Percentiles rank a stretch among this genome's conserved stretches.
Evolutionary conservation across 2,113 vertebrate genomes (phyloP).

Genomic region (Tachuris rubrigastra): DNA sequence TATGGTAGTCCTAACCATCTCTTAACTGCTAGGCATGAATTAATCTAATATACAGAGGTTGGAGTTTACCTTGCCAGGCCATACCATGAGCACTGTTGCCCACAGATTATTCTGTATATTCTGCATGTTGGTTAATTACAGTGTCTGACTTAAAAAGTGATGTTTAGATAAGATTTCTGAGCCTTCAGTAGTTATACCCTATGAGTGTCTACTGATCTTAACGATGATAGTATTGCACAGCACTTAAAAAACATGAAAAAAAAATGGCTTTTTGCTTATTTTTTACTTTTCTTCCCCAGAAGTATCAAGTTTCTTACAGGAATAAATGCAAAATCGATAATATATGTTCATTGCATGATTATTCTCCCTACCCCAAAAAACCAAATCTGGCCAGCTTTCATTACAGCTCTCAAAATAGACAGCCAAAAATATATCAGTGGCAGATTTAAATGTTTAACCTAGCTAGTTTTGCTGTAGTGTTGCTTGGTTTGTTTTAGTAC

Average conservation of each 20-base stretch:
- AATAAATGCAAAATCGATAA: background rate
- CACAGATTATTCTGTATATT: background rate
- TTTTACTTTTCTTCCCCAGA: background rate
- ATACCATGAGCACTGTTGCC: background rate
- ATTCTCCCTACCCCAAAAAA: background rate
- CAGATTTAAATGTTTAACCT: background rate
- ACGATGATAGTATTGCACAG: background rate
- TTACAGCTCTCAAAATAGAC: background rate
- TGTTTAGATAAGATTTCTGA: background rate
- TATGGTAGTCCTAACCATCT: background rate
- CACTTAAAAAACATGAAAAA: background rate
- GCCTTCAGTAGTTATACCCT: background rate
- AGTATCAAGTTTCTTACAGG: background rate
- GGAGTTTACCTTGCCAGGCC: background rate
- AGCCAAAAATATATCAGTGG: background rate
- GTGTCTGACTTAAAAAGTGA: background rate
- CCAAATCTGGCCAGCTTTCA: background rate
- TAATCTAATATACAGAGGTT: background rate
- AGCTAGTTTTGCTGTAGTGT: background rate
- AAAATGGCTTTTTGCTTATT: background rate
- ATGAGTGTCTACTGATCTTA: background rate
- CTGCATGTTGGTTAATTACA: background rate
- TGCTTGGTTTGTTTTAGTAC: background rate
- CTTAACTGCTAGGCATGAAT: background rate
- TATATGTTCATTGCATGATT: background rate